A percentile compares a stretch with the other conserved stretches of the same genome.
These are phyloP conservation scores for Diachasmimorpha longicaudata DNA, from an alignment of 1,140 invertebrate species.

Conservation along the genomic window DNA sequence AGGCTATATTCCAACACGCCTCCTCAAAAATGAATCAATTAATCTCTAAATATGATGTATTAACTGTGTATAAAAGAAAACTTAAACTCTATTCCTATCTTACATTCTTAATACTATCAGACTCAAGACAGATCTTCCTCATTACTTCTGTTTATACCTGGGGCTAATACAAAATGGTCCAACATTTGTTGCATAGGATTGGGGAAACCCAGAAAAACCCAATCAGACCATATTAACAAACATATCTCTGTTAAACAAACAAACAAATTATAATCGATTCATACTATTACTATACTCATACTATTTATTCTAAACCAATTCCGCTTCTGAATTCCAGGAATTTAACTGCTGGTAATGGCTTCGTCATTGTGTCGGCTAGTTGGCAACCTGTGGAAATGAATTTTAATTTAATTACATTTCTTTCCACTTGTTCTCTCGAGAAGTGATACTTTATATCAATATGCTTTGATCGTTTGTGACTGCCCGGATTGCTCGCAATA, in stretches of 20 bases:
- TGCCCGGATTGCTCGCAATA: conserved; percentile 9
- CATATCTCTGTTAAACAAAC: background rate
- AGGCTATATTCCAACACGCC: background rate
- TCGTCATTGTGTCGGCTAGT: conserved; percentile 44
- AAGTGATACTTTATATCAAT: conserved; percentile 1
- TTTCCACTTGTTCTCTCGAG: background rate
- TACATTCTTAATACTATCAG: background rate
- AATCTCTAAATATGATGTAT: background rate
- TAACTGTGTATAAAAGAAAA: background rate
- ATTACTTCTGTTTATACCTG: background rate
- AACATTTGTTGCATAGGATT: background rate
- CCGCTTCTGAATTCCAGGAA: conserved; percentile 18
- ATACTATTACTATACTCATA: too few relatives aligned
- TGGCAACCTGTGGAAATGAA: conserved; percentile 57
- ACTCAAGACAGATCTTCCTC: background rate
- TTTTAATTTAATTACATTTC: conserved; percentile 41
- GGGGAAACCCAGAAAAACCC: too few relatives aligned
- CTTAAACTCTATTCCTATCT: background rate
- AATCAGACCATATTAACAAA: background rate
- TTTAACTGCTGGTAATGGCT: conserved; percentile 28
- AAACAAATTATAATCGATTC: background rate
- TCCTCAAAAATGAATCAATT: background rate
- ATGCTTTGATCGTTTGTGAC: background rate
- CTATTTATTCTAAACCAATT: background rate
- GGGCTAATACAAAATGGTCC: background rate